Base-by-base conservation (phyloP, 2,888 invertebrate species). In the Chesias legatella region DNA sequence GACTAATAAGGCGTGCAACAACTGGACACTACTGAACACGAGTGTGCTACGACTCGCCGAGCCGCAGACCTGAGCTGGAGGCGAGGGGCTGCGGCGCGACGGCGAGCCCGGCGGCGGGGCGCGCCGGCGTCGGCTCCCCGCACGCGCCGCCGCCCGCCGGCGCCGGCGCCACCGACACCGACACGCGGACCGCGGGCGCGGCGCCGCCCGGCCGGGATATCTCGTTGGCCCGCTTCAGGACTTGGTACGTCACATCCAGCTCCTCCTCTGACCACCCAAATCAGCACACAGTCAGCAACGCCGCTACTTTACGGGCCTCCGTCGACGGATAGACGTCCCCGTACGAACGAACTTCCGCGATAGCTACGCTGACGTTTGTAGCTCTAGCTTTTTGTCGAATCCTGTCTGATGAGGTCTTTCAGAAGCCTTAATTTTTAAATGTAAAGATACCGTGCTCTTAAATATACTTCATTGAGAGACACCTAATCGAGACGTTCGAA, bases 201-300 rank as follows among this genome's bases (percentile, higher is more conserved):
- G 35, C 41, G 24, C 81, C 88, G 90, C 76, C 78, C 69, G 88
- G 85, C 79, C 90, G 91, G 68, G 92, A 91, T 74, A 96, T 94
- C 91, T 96, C 96, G 78, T 95, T 95, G 74, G 96, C 96, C 84
- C 96, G 95, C 91, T 96, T 96, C 90, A 97, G 92, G 81, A 96
- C 96, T 91, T 96, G 96, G 90, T 97, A 97, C 85, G 95, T 95
- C 89, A 94, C 94, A 91, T 97, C 96, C 90, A 96, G 92, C 90
- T 95, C 94, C 81, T 89, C 90, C 88, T 86, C 83, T 84, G 79
- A 82, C 85, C 79, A 85, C 70, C 79, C 80, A 79, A 74, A 73
- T 80, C 81, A n/a, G n/a, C n/a, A n/a, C n/a, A 85, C 67, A 71
- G 62, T 67, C 63, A 69, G 63, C 56, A 56, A 66, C 43, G 40